Conservation (phyloP, 2,888 invertebrate species). For the Ochropacha duplaris region DNA sequence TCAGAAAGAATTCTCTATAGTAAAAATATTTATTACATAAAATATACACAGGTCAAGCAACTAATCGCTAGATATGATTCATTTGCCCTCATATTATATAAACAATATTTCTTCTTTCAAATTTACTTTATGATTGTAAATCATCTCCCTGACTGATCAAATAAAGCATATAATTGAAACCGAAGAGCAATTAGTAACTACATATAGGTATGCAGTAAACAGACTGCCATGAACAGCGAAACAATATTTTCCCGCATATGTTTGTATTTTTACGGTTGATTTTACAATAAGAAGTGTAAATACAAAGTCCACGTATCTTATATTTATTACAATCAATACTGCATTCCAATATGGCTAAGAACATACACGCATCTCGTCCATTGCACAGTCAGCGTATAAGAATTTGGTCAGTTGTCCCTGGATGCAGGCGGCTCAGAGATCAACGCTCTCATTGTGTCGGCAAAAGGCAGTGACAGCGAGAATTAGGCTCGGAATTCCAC, state of each 20-base stretch:
- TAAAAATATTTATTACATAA: not conserved
- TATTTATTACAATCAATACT: slow-evolving; percentile 9
- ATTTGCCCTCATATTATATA: not conserved
- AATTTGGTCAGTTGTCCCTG: slow-evolving; percentile 67
- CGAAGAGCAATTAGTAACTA: not conserved
- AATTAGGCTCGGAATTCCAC: slow-evolving; percentile 78
- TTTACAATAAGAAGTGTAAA: not conserved
- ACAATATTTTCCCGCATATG: not conserved
- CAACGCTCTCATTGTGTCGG: slow-evolving; percentile 79
- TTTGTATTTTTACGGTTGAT: not conserved
- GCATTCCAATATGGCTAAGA: slow-evolving; percentile 41
- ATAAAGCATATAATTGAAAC: not conserved
- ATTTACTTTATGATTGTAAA: not conserved
- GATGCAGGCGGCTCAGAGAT: slow-evolving; percentile 64
- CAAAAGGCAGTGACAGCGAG: slow-evolving; percentile 73
- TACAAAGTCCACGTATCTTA: not conserved
- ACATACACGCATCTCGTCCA: slow-evolving; percentile 43
- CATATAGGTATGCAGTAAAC: not conserved
- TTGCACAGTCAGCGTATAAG: slow-evolving; percentile 45
- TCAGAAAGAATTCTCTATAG: slow-evolving; percentile 16
- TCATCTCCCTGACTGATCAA: not conserved
- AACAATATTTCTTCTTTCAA: not conserved
- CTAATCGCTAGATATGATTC: not conserved
- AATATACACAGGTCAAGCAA: not conserved
- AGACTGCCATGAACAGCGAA: not conserved